Evolutionary conservation across 2,888 invertebrate species (phyloP), one percentile per base, ranked within the genome.

Genomic region (Pseudococcus viburni): DNA sequence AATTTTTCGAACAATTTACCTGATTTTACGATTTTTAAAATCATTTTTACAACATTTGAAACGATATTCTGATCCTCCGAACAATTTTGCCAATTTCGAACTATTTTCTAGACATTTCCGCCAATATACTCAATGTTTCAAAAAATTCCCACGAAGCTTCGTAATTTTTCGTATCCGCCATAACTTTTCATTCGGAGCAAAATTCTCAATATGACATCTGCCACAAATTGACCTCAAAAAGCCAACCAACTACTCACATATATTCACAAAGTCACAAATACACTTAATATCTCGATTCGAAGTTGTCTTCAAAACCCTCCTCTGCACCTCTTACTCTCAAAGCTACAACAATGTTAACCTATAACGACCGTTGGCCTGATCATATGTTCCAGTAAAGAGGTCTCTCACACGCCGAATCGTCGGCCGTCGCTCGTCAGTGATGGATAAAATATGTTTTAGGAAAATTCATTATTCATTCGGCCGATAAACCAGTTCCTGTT

Each of bases 401-500:
- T 59, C 59, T 59, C 59, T 19, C 6, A 59, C 19, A 59, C 19
- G 59, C 19, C 59, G 11, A 59, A 59, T 59, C 59, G 59, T 59
- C 59, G 19, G 12, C 9, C 59, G 11, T 59, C 19, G 55, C 59
- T 59, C 59, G 19, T 59, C 59, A 59, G 19, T 59, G 59, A 59
- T 59, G 59, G 59, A 19, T 59, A 59, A 59, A 19, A 19, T 59
- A 59, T 59, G 19, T 59, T 59, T 59, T 19, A 59, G 8, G 59
- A 51, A 51, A 51, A 19, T 59, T 59, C 59, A 59, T 59, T 59
- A 59, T 59, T 59, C 19, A 59, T 59, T 9, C 19, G 19, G 59
- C 59, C 59, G 19, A 59, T 59, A 59, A 59, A 59, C 59, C 59
- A 59, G 59, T 59, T 59, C 59, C 19, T 19, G 59, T n/a, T 19